phyloP scores from a whole-genome alignment of 2,113 vertebrate species.

The Ciconia boyciana region DNA sequence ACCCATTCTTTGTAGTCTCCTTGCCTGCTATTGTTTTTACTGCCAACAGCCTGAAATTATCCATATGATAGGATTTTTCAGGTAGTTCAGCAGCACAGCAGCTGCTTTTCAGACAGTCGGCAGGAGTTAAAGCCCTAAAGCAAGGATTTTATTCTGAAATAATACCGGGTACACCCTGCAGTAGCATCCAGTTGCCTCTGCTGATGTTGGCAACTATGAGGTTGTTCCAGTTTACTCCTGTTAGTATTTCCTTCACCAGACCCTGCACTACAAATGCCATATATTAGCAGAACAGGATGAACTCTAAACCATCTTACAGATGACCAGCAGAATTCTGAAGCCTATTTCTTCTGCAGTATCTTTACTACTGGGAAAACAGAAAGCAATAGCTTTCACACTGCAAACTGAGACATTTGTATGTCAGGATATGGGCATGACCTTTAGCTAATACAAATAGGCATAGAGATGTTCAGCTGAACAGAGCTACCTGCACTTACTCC shows the following conservation, averaged over 20 bases:
- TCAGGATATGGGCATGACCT: not conserved
- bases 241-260: not conserved
- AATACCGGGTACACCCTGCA: not conserved
- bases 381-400: not conserved
- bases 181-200: not conserved
- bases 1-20: constrained; percentile 40
- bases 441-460: not conserved
- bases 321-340: not conserved
- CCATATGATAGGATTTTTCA: not conserved
- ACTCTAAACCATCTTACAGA: not conserved
- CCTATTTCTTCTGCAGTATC: not conserved
- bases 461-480: not conserved
- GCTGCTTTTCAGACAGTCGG: not conserved
- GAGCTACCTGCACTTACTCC: not conserved
- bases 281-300: not conserved
- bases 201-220: not conserved
- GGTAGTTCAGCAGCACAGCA: not conserved
- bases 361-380: not conserved
- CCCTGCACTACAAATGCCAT: not conserved
- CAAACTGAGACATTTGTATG: not conserved
- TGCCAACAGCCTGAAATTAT: not conserved
- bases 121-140: not conserved
- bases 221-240: not conserved
- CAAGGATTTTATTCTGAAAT: not conserved
- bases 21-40: not conserved